phyloP scores from a whole-genome alignment of 1,140 invertebrate species.

The Trachymyrmex cornetzi region DNA sequence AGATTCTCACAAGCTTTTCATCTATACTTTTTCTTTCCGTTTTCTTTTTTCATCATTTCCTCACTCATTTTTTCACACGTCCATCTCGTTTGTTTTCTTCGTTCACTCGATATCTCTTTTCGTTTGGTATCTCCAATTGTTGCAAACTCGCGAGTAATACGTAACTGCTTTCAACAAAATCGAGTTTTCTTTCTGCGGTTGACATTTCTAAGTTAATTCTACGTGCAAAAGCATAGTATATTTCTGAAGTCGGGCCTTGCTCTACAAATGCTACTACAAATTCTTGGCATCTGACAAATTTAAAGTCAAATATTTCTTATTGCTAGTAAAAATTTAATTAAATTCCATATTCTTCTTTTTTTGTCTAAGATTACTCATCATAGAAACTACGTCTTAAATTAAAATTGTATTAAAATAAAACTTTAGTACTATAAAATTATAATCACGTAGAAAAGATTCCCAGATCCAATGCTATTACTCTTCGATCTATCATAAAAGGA shows the following conservation, averaged over 20 bases:
- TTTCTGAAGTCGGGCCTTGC: not conserved
- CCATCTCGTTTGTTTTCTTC: not conserved
- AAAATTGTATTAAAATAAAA: too few species aligned
- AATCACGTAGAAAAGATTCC: too few species aligned
- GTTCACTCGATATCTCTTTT: not conserved
- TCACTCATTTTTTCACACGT: not conserved
- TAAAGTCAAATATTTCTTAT: too few species aligned
- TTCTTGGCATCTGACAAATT: not conserved
- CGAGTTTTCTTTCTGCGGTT: not conserved
- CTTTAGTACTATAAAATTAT: too few species aligned
- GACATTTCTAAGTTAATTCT: slow-evolving; percentile 18
- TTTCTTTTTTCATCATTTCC: too few species aligned
- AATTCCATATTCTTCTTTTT: too few species aligned
- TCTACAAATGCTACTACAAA: not conserved
- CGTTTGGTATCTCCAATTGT: not conserved
- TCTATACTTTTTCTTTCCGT: not conserved
- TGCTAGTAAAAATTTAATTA: too few species aligned
- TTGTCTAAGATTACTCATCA: too few species aligned
- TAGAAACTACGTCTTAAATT: too few species aligned
- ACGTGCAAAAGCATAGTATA: not conserved
- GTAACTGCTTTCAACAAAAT: slow-evolving; percentile 28
- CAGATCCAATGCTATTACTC: too few species aligned
- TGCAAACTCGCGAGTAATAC: not conserved
- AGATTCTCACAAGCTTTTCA: slow-evolving; percentile 16
- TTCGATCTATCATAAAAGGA: too few species aligned